Percentiles rank a stretch among this genome's conserved stretches.
These are phyloP conservation scores for Mellivora capensis DNA, from an alignment of 2,113 vertebrate genomes.

Conservation along the genomic window DNA sequence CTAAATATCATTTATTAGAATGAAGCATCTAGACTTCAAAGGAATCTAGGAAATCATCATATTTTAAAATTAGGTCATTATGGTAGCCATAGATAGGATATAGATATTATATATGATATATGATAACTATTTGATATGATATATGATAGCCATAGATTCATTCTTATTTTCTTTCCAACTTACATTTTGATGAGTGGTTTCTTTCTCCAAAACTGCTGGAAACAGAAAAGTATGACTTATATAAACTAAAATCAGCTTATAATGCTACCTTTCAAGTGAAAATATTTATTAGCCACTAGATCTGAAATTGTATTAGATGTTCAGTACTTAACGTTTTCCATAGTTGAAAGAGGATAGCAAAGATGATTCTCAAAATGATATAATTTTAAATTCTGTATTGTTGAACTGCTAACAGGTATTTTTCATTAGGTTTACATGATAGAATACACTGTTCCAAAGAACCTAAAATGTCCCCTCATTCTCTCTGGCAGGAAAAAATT, in stretches of 20 bases:
- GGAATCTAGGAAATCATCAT: background rate
- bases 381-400: background rate
- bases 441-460: background rate
- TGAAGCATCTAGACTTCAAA: background rate
- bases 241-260: background rate
- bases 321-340: background rate
- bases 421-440: background rate
- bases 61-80: background rate
- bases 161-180: slow-evolving; percentile 26
- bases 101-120: too few relatives aligned
- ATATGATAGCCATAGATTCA: background rate
- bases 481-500: background rate
- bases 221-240: background rate
- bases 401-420: background rate
- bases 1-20: background rate
- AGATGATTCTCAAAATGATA: background rate
- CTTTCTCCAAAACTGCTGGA: background rate
- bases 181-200: background rate
- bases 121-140: too few relatives aligned
- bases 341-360: background rate
- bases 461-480: background rate
- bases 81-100: background rate
- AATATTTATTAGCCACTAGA: background rate
- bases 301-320: background rate
- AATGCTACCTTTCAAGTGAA: slow-evolving; percentile 22